Conservation (phyloP, 2,888 invertebrate species). For the Thecocarcelia acutangulata region DNA sequence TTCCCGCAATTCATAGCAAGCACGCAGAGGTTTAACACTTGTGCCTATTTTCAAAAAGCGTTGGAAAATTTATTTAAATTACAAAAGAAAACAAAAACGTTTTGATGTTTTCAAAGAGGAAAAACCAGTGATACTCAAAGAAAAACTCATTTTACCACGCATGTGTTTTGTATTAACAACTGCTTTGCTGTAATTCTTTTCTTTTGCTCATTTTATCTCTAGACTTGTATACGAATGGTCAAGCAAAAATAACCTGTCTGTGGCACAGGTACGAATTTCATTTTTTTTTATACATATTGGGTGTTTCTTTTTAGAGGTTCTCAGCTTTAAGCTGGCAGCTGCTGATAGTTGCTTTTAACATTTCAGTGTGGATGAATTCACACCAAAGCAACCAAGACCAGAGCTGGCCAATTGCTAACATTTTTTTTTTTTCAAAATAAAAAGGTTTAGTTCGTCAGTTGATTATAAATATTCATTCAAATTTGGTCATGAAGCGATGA, state of each 20-base stretch:
- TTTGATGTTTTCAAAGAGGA: slow-evolving; percentile 72
- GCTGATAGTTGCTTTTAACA: too few species aligned
- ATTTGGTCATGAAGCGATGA: too few species aligned
- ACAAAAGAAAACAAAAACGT: slow-evolving; percentile 31
- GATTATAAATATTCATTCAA: too few species aligned
- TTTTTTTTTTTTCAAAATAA: too few species aligned
- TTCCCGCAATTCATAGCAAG: slow-evolving; percentile 69
- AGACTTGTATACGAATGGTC: not conserved
- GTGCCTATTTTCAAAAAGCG: slow-evolving; percentile 66
- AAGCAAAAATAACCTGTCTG: not conserved
- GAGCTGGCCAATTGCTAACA: too few species aligned
- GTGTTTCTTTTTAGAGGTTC: too few species aligned
- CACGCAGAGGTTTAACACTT: slow-evolving; percentile 32
- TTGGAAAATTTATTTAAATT: slow-evolving; percentile 75
- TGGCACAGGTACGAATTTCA: slow-evolving; percentile 41
- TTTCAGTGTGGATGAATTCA: too few species aligned
- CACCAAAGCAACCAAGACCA: too few species aligned
- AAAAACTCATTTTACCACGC: slow-evolving; percentile 71
- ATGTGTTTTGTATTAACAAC: slow-evolving; percentile 73
- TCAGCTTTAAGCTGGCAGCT: too few species aligned
- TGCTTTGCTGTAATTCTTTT: slow-evolving; percentile 59
- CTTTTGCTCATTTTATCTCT: too few species aligned
- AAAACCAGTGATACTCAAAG: slow-evolving; percentile 73
- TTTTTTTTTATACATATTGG: not conserved
- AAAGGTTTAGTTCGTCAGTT: too few species aligned